Evolutionary conservation across 2,888 invertebrate species (phyloP).

Genomic region (Amphipyra berbera): DNA sequence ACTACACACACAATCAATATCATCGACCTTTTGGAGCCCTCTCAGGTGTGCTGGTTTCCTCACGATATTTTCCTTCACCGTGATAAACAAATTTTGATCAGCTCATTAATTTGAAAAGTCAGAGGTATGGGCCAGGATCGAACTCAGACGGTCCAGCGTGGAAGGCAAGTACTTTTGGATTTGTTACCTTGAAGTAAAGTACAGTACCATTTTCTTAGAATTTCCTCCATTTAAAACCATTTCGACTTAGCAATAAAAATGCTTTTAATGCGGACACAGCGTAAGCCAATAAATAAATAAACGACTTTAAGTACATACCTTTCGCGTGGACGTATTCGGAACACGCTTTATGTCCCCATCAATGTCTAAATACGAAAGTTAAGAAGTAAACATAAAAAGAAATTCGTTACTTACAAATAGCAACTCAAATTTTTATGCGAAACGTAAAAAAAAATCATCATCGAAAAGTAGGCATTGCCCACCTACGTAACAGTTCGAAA

Average conservation of each 20-base stretch:
- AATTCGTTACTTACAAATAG: slow-evolving; percentile 70
- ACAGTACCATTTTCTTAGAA: not conserved
- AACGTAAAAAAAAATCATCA: slow-evolving; percentile 67
- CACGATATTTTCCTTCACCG: too few relatives aligned
- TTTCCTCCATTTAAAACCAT: slow-evolving; percentile 43
- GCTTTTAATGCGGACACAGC: slow-evolving; percentile 55
- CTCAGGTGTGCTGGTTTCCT: too few relatives aligned
- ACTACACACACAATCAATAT: too few relatives aligned
- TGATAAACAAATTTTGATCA: too few relatives aligned
- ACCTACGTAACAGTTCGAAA: slow-evolving; percentile 70
- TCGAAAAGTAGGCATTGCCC: slow-evolving; percentile 43
- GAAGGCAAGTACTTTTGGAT: too few relatives aligned
- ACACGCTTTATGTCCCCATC: slow-evolving; percentile 61
- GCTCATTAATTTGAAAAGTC: too few relatives aligned
- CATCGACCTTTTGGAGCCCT: too few relatives aligned
- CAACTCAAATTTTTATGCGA: slow-evolving; percentile 63
- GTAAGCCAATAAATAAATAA: slow-evolving; percentile 65
- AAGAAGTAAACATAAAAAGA: slow-evolving; percentile 66
- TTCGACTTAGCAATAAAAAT: slow-evolving; percentile 54
- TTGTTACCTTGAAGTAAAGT: too few relatives aligned
- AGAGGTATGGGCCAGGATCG: too few relatives aligned
- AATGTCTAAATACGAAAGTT: slow-evolving; percentile 66
- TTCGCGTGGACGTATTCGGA: slow-evolving; percentile 59
- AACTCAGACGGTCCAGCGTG: too few relatives aligned
- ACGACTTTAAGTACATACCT: slow-evolving; percentile 65